Evolutionary conservation across 92 coral and sea anemone genomes (phyloP).

Genomic region (Palythoa grandis): DNA sequence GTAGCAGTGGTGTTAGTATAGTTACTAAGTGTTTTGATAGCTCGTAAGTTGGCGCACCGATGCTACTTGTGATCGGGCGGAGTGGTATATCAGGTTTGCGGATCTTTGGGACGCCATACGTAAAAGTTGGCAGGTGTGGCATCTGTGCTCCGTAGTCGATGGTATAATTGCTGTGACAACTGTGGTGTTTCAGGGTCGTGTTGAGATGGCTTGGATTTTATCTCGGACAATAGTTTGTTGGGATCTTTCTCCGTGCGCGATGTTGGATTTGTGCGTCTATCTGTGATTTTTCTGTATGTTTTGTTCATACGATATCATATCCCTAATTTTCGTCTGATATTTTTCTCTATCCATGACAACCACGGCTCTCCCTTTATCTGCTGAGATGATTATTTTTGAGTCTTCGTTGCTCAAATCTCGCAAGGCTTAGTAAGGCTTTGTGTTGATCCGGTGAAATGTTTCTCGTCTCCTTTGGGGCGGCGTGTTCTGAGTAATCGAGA

Average conservation of each 20-base stretch:
- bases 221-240: constrained; percentile 7
- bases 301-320: neutral
- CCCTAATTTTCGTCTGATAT: neutral
- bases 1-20: constrained; percentile 35
- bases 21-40: constrained; percentile 25
- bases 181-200: constrained; percentile 31
- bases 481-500: neutral
- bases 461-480: neutral
- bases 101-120: constrained; percentile 42
- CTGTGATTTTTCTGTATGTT: constrained; percentile 24
- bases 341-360: neutral
- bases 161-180: constrained; percentile 22
- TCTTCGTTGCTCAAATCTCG: neutral
- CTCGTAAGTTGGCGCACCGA: neutral
- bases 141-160: constrained; percentile 38
- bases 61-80: constrained; percentile 45
- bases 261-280: constrained; percentile 27
- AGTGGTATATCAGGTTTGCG: constrained; percentile 47
- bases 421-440: neutral
- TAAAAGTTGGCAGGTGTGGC: constrained; percentile 45
- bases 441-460: neutral
- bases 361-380: constrained; percentile 1
- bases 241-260: constrained; percentile 25
- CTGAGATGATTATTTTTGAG: neutral
- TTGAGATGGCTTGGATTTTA: neutral